phyloP scores from a whole-genome alignment of 2,797 vertebrate genomes.

The Tauraco hartlaubi region DNA sequence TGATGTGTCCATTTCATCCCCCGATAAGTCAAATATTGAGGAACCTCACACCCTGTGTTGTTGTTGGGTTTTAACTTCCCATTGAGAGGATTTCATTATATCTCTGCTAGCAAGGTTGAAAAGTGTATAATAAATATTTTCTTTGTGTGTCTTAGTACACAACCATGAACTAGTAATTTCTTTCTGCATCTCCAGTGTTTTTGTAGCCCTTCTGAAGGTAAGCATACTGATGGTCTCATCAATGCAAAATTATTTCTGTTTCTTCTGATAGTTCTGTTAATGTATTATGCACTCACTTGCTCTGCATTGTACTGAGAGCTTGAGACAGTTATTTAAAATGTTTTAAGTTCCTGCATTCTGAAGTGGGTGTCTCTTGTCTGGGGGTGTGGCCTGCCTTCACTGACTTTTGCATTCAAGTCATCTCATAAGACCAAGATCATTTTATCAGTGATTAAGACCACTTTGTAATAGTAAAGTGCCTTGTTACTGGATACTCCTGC shows the following conservation, averaged over 20 bases:
- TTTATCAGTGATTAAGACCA: background rate
- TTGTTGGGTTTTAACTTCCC: background rate
- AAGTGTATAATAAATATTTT: background rate
- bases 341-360: background rate
- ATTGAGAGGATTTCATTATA: background rate
- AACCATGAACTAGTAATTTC: background rate
- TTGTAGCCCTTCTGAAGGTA: background rate
- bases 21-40: background rate
- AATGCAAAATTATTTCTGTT: background rate
- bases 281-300: background rate
- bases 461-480: background rate
- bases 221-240: background rate
- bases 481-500: background rate
- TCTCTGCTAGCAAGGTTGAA: background rate
- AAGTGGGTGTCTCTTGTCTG: background rate
- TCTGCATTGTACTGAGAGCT: background rate
- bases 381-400: background rate
- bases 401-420: background rate
- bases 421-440: background rate
- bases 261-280: background rate
- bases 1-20: background rate
- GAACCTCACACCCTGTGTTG: background rate
- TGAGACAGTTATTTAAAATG: background rate
- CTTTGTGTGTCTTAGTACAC: background rate
- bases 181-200: background rate